A percentile compares a stretch with the other conserved stretches of the same genome.
phyloP scores from a whole-genome alignment of 2,113 vertebrate species.

The Callithrix jacchus region DNA sequence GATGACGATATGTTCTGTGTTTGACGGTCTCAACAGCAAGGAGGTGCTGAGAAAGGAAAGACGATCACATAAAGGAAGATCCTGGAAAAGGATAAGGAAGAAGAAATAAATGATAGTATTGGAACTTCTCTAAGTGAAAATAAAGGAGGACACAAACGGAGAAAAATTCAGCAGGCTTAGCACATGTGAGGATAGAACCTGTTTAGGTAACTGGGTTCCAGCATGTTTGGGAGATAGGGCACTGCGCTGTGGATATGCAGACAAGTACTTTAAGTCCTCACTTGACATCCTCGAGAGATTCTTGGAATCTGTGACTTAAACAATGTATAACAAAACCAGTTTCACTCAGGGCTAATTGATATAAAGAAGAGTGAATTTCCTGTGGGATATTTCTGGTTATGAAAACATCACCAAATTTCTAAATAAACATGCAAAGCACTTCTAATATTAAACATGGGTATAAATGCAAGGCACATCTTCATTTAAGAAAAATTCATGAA shows the following conservation, averaged over 20 bases:
- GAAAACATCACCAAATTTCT: background rate
- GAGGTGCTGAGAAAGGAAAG: background rate
- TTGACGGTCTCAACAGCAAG: background rate
- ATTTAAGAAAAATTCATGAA: background rate
- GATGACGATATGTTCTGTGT: background rate
- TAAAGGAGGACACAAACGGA: accelerated
- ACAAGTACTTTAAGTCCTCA: background rate
- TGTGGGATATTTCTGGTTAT: background rate
- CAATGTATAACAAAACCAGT: background rate
- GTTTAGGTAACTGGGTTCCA: background rate
- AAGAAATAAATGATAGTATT: background rate
- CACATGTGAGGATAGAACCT: accelerated
- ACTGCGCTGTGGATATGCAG: accelerated
- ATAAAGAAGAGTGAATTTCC: background rate
- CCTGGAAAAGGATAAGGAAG: background rate
- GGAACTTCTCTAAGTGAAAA: background rate
- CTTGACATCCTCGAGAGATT: background rate
- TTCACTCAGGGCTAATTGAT: background rate
- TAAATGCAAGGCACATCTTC: background rate
- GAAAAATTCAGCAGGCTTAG: background rate
- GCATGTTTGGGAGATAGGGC: background rate
- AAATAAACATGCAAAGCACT: background rate
- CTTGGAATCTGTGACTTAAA: background rate
- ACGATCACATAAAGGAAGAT: background rate
- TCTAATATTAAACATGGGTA: background rate